Conservation (phyloP, 2,888 invertebrate genomes). For the Argyra leucocephala region DNA sequence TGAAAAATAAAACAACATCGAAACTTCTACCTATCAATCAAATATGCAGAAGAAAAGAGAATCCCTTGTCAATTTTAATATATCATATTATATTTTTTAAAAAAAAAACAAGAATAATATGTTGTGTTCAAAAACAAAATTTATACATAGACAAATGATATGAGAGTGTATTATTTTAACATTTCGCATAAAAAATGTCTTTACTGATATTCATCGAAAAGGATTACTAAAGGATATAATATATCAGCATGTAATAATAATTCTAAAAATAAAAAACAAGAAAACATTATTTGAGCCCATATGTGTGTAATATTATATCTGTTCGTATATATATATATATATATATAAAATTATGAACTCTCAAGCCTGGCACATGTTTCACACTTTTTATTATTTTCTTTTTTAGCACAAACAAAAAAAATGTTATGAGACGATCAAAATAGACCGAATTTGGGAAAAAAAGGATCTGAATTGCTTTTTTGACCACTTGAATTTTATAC, state of each 20-base stretch:
- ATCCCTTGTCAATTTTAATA: conserved; percentile 6
- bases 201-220: neutral
- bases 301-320: neutral
- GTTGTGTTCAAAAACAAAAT: no score
- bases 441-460: neutral
- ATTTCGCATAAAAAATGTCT: no score
- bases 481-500: neutral
- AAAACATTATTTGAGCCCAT: neutral
- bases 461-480: neutral
- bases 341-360: no score
- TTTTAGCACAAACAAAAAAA: neutral
- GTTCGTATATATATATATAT: no score
- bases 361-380: neutral
- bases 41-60: neutral
- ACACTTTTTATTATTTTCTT: neutral
- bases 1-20: no score
- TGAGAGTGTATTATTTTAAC: no score
- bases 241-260: no score
- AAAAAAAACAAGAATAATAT: no score
- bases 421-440: neutral
- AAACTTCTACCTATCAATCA: neutral
- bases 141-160: no score
- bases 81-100: neutral
- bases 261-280: neutral
- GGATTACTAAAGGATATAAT: neutral